Conservation (phyloP, 1,140 invertebrate genomes). For the Orussus abietinus region DNA sequence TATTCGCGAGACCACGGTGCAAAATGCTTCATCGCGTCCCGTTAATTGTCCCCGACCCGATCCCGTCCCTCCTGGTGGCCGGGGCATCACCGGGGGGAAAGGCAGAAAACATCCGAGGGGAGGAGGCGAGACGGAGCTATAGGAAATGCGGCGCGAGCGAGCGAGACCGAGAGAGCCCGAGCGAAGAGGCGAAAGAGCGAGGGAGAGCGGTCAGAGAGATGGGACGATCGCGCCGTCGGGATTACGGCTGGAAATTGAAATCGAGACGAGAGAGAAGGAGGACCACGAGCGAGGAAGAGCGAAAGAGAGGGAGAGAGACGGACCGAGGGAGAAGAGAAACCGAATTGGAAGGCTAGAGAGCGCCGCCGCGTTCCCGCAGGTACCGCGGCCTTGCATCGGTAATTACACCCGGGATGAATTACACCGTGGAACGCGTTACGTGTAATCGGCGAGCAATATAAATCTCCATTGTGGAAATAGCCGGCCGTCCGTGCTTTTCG, state of each 20-base stretch:
- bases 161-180: neutral
- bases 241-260: conserved; percentile 30
- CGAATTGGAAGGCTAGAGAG: conserved; percentile 17
- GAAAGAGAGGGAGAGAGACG: conserved; percentile 4
- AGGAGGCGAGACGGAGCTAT: too few species aligned
- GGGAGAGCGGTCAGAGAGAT: too few species aligned
- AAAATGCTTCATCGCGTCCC: too few species aligned
- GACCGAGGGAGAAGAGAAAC: conserved; percentile 16
- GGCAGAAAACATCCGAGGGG: too few species aligned
- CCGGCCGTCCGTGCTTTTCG: too few species aligned
- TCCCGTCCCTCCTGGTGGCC: neutral
- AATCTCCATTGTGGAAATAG: too few species aligned
- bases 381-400: conserved; percentile 23
- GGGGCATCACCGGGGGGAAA: neutral
- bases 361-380: conserved; percentile 10
- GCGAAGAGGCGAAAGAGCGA: neutral
- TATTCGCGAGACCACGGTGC: too few species aligned
- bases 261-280: conserved; percentile 32
- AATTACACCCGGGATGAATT: conserved; percentile 28
- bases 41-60: neutral
- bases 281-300: conserved; percentile 16
- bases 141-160: conserved; percentile 2
- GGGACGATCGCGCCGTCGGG: conserved; percentile 30
- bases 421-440: too few species aligned
- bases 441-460: too few species aligned